Base-by-base conservation (phyloP, 2,113 vertebrate species). In the Corythornis cristatus region DNA sequence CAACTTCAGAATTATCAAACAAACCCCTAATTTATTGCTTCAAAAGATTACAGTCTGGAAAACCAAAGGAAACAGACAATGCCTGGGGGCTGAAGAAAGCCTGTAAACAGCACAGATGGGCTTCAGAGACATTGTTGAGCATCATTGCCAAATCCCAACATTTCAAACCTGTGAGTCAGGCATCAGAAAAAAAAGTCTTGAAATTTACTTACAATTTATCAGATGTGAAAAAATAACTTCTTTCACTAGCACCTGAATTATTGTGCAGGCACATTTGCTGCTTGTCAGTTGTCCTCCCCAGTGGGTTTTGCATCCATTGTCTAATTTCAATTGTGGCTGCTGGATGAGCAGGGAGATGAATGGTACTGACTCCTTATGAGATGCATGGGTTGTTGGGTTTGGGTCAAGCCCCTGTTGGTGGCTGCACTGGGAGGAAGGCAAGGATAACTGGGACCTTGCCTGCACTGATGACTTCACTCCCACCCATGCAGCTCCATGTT, bases 151-250 rank as follows among this genome's bases (percentile, higher is more conserved):
- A 74, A 88, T 83, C 80, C 61, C 92, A 94, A 90, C 70, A 88
- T 81, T 92, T 92, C 80, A 86, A 95, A 95, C 91, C 61, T 95
- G 53, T 96, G 93, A 96, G 88, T 95, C 90, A 96, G 83, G 83
- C 68, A 86, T n/a, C 29, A 90, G 82, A 80, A 93, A 89, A 86
- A 86, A 93, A 90, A 86, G 15, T 33, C 89, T 89, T 92, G 61
- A 94, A 90, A 90, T 95, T 86, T 91, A 90, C 93, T 93, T 93
- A 93, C 68, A 83, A 81, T 93, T 92, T 86, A 81, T 67, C 68
- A 90, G 46, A 81, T 74, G 68, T 81, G 85, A 89, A 95, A 95
- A 94, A 96, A 90, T 71, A 83, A 67, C 64, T 85, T 73, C 33
- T 83, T 94, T 80, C 82, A 54, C 37, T 58, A 73, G 70, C 0